Conservation (phyloP, 2,113 vertebrate species). For the Prietella phreatophila region DNA sequence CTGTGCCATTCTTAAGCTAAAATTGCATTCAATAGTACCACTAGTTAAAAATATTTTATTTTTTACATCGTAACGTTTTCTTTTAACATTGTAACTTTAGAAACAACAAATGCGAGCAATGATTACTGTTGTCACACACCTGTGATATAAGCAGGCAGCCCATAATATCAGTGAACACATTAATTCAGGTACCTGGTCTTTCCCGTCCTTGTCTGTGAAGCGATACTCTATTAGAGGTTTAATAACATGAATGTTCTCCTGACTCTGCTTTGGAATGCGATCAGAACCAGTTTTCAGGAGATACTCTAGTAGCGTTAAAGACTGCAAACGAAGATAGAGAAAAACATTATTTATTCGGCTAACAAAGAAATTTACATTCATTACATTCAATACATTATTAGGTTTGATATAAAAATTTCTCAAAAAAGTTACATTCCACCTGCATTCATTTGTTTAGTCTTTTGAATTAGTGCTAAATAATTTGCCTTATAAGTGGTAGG, state of each 20-base stretch:
- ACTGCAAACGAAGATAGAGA: constrained; percentile 61
- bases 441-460: not conserved
- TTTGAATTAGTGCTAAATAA: not conserved
- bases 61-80: too few relatives aligned
- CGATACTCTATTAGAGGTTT: constrained; percentile 87
- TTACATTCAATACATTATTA: not conserved
- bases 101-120: too few relatives aligned
- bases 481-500: not conserved
- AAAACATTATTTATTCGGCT: not conserved
- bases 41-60: not conserved
- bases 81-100: too few relatives aligned
- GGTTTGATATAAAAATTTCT: not conserved
- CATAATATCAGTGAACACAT: not conserved
- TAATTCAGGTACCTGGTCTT: constrained; percentile 77
- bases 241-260: constrained; percentile 85
- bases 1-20: too few relatives aligned
- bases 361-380: not conserved
- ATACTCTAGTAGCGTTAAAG: constrained; percentile 86
- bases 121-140: not conserved
- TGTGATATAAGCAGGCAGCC: not conserved
- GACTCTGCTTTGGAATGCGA: constrained; percentile 83
- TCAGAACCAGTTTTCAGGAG: constrained; percentile 88
- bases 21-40: too few relatives aligned
- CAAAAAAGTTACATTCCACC: not conserved
- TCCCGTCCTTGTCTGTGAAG: constrained; percentile 86